Percentiles rank a stretch among this genome's conserved stretches.
phyloP scores from a whole-genome alignment of 1,140 invertebrate genomes.

The Stenopsyche tienmushanensis region DNA sequence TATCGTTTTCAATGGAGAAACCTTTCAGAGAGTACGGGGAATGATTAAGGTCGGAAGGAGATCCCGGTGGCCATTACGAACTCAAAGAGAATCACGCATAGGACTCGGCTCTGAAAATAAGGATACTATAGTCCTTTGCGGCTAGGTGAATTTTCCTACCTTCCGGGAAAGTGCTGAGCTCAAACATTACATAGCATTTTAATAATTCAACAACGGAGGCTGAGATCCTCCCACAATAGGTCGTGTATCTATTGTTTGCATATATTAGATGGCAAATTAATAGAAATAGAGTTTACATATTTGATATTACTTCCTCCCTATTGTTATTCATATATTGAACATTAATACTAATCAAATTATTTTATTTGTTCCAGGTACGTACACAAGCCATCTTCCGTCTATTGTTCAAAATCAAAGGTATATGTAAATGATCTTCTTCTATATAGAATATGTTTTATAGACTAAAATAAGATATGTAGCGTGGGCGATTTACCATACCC shows the following conservation, averaged over 20 bases:
- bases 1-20: not conserved
- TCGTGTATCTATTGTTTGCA: not conserved
- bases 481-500: too few relatives aligned
- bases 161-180: not conserved
- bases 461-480: too few relatives aligned
- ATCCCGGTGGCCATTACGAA: not conserved
- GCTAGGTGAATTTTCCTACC: not conserved
- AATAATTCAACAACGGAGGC: slow-evolving; percentile 18
- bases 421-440: too few relatives aligned
- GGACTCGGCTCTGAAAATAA: not conserved
- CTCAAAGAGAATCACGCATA: slow-evolving; percentile 11
- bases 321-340: too few relatives aligned
- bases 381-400: too few relatives aligned
- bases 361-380: too few relatives aligned
- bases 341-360: too few relatives aligned
- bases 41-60: slow-evolving; percentile 4
- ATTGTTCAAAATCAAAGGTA: too few relatives aligned
- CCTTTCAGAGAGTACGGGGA: not conserved
- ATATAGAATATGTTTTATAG: too few relatives aligned
- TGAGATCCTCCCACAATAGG: slow-evolving; percentile 11
- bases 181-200: slow-evolving; percentile 20
- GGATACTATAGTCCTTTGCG: not conserved
- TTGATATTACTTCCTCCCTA: too few relatives aligned
- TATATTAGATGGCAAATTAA: too few relatives aligned
- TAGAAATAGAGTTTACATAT: too few relatives aligned